Evolutionary conservation across 2,888 invertebrate genomes (phyloP).

Genomic region (Mimumesa dahlbomi): DNA sequence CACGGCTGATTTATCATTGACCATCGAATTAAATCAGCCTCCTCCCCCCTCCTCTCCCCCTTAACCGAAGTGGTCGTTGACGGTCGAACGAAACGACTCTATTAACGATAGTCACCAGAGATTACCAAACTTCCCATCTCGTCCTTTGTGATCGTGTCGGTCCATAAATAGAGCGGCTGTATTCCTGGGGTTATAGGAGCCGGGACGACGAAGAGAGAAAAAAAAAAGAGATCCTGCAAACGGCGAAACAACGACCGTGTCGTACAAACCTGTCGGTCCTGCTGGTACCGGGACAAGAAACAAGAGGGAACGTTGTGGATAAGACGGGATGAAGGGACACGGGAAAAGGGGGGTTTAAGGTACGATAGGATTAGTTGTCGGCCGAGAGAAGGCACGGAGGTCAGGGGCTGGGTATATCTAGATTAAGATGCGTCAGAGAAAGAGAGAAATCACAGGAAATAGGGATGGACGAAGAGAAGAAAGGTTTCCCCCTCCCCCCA

Average conservation of each 20-base stretch:
- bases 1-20: background rate
- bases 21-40: constrained; percentile 26
- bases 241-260: constrained; percentile 53
- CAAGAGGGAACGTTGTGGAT: constrained; percentile 6
- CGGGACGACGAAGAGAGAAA: constrained; percentile 32
- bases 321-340: constrained; percentile 12
- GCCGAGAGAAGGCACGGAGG: constrained; percentile 41
- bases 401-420: constrained; percentile 68
- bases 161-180: constrained; percentile 50
- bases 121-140: constrained; percentile 27
- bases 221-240: constrained; percentile 37
- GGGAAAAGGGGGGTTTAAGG: constrained; percentile 45
- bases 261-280: constrained; percentile 58
- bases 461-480: constrained; percentile 38
- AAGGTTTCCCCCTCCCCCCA: constrained; percentile 59
- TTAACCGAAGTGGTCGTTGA: constrained; percentile 17
- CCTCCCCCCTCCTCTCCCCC: no score
- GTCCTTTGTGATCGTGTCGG: constrained; percentile 20
- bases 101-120: constrained; percentile 48
- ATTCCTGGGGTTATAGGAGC: constrained; percentile 22
- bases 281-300: constrained; percentile 37
- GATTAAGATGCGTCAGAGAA: constrained; percentile 71
- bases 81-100: constrained; percentile 43
- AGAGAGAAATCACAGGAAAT: constrained; percentile 39
- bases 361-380: constrained; percentile 68